Evolutionary conservation across 2,888 invertebrate genomes (phyloP), one percentile per base, ranked within the genome.

Genomic region (Gasteruption jaculator): DNA sequence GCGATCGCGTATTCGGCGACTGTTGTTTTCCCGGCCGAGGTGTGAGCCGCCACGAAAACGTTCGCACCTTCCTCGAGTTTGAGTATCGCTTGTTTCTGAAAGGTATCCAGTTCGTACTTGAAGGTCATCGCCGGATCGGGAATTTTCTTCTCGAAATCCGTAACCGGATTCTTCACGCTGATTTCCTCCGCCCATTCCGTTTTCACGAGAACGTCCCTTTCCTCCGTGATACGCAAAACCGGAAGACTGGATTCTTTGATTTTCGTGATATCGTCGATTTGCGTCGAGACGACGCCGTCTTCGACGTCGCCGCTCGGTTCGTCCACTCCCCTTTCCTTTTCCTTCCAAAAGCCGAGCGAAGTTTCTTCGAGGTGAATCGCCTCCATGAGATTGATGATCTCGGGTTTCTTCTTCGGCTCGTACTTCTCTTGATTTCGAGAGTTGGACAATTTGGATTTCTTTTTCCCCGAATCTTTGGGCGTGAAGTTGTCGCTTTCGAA

Each of bases 1-100:
- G 97, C 97, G 53, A 99, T 94, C 0, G 99, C 99, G 72, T 99
- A 99, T 73, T 99, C 99, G 0, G 99, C 99, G 1, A 99, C 95
- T 0, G 95, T 97, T 0, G 99, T 99, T 75, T 99, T 99, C 16
- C 91, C 93, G 1, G 99, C 99, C 0, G 99, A 99, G 0, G 99
- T 99, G 65, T 99, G 99, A 0, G 99, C 99, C 0, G 99, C 95
- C 0, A 99, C 96, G 71, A 99, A 97, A 1, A 99, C 93, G 67
- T 93, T 92, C 57, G 93, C 86, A 10, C 91, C 86, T 58, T 90
- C 85, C 73, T 99, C 97, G 39, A 99, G 73, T 67, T 90, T 91
- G 5, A 96, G 72, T 45, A 99, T 91, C 1, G 99, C 96, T 77
- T 91, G 89, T 73, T 99, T 95, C 68, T 99, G 99, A 67, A 99